Evolutionary conservation across 2,797 vertebrate genomes (phyloP).

Genomic region (Channallabes apus): DNA sequence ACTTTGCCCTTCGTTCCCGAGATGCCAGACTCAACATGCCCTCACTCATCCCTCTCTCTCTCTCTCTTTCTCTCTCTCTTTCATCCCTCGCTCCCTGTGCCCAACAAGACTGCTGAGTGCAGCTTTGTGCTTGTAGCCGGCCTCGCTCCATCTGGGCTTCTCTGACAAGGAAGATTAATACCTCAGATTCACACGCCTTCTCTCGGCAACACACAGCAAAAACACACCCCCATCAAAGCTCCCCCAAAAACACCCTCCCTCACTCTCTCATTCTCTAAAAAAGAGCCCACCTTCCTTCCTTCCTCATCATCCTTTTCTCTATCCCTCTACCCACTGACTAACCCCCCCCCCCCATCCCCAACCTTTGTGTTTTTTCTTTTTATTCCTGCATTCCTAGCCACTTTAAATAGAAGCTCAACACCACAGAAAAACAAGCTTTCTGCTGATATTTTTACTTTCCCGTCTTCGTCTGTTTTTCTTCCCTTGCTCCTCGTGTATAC

Average conservation of each 20-base stretch:
- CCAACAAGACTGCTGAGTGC: constrained; percentile 90
- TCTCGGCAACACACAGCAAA: constrained; percentile 41
- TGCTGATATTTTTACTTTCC: constrained; percentile 81
- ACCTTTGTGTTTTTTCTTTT: constrained; percentile 22
- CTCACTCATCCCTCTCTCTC: constrained; percentile 56
- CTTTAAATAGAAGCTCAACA: constrained; percentile 83
- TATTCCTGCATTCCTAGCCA: constrained; percentile 51
- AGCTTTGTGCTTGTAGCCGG: constrained; percentile 93
- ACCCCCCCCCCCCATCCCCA: too few relatives aligned
- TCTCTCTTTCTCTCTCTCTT: constrained; percentile 40
- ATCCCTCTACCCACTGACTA: constrained; percentile 17
- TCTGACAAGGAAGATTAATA: constrained; percentile 99
- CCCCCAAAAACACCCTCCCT: constrained; percentile 37
- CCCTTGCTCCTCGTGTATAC: constrained; percentile 48
- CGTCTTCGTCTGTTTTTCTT: constrained; percentile 60
- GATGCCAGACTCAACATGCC: constrained; percentile 41
- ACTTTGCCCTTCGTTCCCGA: neutral
- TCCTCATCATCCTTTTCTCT: constrained; percentile 51
- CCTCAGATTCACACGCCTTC: constrained; percentile 69
- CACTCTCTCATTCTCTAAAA: constrained; percentile 54
- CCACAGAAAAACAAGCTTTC: constrained; percentile 85
- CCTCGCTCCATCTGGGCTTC: constrained; percentile 94
- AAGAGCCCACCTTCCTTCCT: constrained; percentile 52
- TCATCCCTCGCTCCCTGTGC: constrained; percentile 62
- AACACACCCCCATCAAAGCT: constrained; percentile 48